Conservation (phyloP, 1,140 invertebrate species). For the Xylocopa sonorina region DNA sequence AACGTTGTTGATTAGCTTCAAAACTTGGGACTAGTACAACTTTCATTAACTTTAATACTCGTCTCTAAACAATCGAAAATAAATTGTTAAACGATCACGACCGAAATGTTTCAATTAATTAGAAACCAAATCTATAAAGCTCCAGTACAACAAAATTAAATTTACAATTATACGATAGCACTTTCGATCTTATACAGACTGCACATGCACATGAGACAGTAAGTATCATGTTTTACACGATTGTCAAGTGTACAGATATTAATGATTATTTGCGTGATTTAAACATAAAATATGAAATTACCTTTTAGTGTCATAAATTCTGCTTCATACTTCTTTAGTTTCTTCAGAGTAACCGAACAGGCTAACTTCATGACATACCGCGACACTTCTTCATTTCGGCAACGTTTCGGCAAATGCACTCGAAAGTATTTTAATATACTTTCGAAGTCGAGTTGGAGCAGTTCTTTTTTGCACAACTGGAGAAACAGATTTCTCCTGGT, state of each 20-base stretch:
- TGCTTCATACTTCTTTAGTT: constrained; percentile 97
- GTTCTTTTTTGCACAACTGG: constrained; percentile 93
- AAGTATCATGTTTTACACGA: constrained; percentile 1
- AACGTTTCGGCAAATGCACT: constrained; percentile 97
- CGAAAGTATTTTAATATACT: constrained; percentile 95
- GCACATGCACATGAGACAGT: constrained; percentile 45
- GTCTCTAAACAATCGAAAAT: too few relatives aligned
- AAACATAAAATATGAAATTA: constrained; percentile 83
- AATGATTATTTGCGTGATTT: constrained; percentile 45
- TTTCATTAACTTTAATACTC: too few relatives aligned
- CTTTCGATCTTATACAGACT: constrained; percentile 28
- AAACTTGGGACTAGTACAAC: neutral
- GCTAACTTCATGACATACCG: constrained; percentile 94
- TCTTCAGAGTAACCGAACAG: constrained; percentile 95
- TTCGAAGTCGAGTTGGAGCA: constrained; percentile 98
- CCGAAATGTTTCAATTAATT: neutral
- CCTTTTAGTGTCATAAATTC: constrained; percentile 94
- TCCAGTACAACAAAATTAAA: constrained; percentile 19
- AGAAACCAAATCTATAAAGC: neutral
- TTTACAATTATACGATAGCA: constrained; percentile 44
- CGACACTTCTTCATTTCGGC: constrained; percentile 94
- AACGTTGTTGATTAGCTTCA: neutral
- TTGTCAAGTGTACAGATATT: constrained; percentile 28
- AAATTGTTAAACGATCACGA: too few relatives aligned
- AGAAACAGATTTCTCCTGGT: constrained; percentile 16